Evolutionary conservation across 2,797 vertebrate species (phyloP).

Genomic region (Sarcoramphus papa): DNA sequence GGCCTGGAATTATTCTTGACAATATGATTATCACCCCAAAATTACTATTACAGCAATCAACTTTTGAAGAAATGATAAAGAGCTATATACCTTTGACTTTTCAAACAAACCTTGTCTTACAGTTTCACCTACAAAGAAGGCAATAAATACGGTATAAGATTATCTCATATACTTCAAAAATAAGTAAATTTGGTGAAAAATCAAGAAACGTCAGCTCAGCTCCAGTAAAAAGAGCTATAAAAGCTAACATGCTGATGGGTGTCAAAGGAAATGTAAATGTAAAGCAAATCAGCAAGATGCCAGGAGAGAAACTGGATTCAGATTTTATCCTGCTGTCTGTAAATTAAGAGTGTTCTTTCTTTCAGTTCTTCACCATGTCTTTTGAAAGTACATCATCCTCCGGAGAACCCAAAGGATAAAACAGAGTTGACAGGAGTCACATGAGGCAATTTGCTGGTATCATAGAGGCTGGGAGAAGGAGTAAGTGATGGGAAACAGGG

Average conservation of each 20-base stretch:
- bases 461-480: neutral
- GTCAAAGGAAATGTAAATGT: neutral
- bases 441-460: neutral
- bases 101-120: neutral
- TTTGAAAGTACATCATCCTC: neutral
- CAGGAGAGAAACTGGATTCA: neutral
- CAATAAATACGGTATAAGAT: neutral
- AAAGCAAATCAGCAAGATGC: neutral
- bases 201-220: neutral
- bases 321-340: neutral
- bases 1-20: neutral
- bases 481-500: neutral
- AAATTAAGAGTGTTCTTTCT: neutral
- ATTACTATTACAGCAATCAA: neutral
- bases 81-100: neutral
- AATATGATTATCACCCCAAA: neutral
- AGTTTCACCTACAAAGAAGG: neutral
- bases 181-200: neutral
- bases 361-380: neutral
- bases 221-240: neutral
- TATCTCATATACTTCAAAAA: neutral
- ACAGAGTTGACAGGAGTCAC: neutral
- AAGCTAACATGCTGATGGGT: neutral
- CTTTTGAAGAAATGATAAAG: neutral
- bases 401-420: neutral